Conservation (phyloP, 2,888 invertebrate species). For the Drosophila falleni region DNA sequence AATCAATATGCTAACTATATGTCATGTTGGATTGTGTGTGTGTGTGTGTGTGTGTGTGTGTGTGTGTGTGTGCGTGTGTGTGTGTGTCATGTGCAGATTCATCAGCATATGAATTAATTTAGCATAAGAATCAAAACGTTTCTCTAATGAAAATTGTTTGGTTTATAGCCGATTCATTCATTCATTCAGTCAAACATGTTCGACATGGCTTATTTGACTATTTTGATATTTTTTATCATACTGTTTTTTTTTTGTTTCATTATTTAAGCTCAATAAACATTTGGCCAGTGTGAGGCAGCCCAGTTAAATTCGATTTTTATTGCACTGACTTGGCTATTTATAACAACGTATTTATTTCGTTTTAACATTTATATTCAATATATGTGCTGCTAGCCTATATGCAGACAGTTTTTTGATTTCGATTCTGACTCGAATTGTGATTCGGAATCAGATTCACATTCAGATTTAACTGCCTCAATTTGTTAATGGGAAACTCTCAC, state of each 20-base stretch:
- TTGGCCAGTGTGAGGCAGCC: slow-evolving; percentile 42
- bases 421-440: slow-evolving; percentile 28
- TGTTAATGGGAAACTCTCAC: slow-evolving; percentile 70
- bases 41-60: slow-evolving; percentile 18
- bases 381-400: slow-evolving; percentile 27
- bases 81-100: slow-evolving; percentile 58
- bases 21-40: slow-evolving; percentile 9
- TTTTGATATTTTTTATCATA: slow-evolving; percentile 33
- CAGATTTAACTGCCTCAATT: slow-evolving; percentile 50
- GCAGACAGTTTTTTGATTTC: slow-evolving; percentile 38
- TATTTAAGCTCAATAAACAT: slow-evolving; percentile 24
- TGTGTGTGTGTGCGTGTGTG: slow-evolving; percentile 18
- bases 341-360: slow-evolving; percentile 34
- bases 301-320: slow-evolving; percentile 51
- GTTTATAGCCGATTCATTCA: slow-evolving; percentile 56
- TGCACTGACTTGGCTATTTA: slow-evolving; percentile 46
- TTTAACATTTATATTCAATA: slow-evolving; percentile 43
- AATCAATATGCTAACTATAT: slow-evolving; percentile 54
- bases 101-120: slow-evolving; percentile 75
- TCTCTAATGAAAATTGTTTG: slow-evolving; percentile 70
- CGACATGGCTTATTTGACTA: slow-evolving; percentile 60
- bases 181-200: slow-evolving; percentile 65
- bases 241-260: slow-evolving; percentile 6
- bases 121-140: slow-evolving; percentile 77
- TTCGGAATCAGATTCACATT: slow-evolving; percentile 25